Percentiles rank a stretch among this genome's conserved stretches.
phyloP scores from a whole-genome alignment of 1,140 invertebrate genomes.

The Calephelis virginiensis region DNA sequence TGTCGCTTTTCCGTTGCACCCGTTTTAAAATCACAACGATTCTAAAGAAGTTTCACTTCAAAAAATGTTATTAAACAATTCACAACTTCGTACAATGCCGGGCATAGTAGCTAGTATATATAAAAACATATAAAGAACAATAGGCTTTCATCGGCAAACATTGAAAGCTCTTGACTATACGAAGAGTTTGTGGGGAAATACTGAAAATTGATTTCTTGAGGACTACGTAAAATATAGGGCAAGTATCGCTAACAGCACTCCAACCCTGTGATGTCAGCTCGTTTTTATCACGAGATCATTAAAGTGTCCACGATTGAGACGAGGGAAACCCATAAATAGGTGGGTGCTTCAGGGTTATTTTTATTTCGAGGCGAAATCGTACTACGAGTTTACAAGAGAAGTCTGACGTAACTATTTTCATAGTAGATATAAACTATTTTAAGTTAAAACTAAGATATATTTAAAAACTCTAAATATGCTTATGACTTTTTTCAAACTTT shows the following conservation, averaged over 20 bases:
- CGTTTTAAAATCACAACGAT: no score
- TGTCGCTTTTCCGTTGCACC: no score
- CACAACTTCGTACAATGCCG: no score
- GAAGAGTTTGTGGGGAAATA: slow-evolving; percentile 46
- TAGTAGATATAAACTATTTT: no score
- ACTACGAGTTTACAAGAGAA: background rate
- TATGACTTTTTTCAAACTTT: no score
- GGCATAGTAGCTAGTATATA: background rate
- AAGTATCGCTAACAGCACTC: slow-evolving; percentile 35
- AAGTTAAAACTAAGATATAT: background rate
- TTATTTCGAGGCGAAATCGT: slow-evolving; percentile 15
- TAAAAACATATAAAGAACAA: slow-evolving; percentile 21
- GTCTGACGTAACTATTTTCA: slow-evolving; percentile 1
- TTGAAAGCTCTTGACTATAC: slow-evolving; percentile 33
- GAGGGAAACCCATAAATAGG: slow-evolving; percentile 38
- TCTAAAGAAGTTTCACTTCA: no score
- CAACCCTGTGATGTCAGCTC: slow-evolving; percentile 42
- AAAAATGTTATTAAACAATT: no score
- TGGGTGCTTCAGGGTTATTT: slow-evolving; percentile 10
- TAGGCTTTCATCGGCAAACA: slow-evolving; percentile 33
- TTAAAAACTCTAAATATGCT: background rate
- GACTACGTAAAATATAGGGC: slow-evolving; percentile 42
- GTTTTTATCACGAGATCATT: slow-evolving; percentile 44
- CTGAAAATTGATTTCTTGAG: slow-evolving; percentile 48
- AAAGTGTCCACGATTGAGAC: slow-evolving; percentile 35